Conservation (phyloP, 2,113 vertebrate genomes). For the Ochotona princeps region DNA sequence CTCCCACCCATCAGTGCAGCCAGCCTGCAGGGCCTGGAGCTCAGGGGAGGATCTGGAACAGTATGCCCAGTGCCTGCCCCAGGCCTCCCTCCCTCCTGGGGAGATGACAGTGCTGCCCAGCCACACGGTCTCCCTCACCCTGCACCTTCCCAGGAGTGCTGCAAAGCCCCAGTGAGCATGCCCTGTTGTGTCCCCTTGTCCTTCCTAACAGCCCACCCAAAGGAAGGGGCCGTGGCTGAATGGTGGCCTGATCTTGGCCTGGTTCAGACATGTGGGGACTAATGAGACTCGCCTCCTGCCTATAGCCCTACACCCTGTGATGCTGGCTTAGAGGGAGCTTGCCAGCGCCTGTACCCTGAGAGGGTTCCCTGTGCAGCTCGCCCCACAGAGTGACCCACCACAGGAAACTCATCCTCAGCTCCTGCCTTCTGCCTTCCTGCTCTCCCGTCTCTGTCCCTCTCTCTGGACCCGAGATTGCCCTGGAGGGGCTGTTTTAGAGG, state of each 20-base stretch:
- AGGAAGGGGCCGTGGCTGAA: too few relatives aligned
- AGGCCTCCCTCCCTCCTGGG: not conserved
- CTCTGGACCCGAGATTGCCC: not conserved
- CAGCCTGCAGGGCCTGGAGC: not conserved
- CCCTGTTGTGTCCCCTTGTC: not conserved
- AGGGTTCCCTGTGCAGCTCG: not conserved
- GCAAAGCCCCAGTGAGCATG: not conserved
- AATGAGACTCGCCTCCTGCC: not conserved
- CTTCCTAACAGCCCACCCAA: not conserved
- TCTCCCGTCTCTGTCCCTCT: not conserved
- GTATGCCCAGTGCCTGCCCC: not conserved
- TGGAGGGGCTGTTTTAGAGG: not conserved
- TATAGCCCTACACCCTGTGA: accelerated
- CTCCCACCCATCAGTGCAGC: too few relatives aligned
- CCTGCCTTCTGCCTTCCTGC: not conserved
- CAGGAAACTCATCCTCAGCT: not conserved
- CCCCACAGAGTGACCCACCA: not conserved
- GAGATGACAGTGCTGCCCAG: not conserved
- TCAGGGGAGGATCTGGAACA: not conserved
- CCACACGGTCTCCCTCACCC: not conserved
- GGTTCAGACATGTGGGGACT: not conserved
- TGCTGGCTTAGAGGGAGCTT: not conserved
- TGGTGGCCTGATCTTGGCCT: not conserved
- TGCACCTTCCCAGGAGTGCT: not conserved
- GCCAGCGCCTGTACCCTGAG: not conserved